Conservation (phyloP, 1,140 invertebrate species). For the Lasioglossum baleicum region DNA sequence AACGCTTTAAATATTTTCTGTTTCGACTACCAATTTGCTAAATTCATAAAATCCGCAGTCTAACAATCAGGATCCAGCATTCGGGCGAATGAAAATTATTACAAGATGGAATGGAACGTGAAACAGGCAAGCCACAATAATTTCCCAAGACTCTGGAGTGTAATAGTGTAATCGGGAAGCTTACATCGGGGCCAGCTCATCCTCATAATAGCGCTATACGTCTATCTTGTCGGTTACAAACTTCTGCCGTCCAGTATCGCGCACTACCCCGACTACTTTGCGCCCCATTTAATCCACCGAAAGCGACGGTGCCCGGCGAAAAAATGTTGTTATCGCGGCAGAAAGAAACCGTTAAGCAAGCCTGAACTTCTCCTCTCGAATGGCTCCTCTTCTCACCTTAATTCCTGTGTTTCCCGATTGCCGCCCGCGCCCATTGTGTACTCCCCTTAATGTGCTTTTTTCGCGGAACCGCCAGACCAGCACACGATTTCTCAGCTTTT, state of each 20-base stretch:
- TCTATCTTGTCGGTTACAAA: constrained; percentile 33
- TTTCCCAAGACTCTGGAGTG: not conserved
- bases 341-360: not conserved
- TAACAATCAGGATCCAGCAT: no score
- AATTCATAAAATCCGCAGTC: no score
- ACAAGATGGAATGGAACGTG: not conserved
- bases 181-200: constrained; percentile 3
- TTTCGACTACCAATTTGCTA: no score
- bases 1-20: no score
- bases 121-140: constrained; percentile 1
- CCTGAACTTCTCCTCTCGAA: not conserved
- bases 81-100: not conserved
- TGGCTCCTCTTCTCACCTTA: not conserved
- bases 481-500: no score
- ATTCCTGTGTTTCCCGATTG: not conserved
- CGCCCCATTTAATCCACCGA: constrained; percentile 36
- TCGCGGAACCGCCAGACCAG: no score
- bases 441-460: not conserved
- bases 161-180: constrained; percentile 19
- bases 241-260: not conserved
- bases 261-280: constrained; percentile 1
- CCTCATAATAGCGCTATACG: constrained; percentile 29
- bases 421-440: not conserved
- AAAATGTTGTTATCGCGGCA: constrained; percentile 18
- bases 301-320: constrained; percentile 3